Base-by-base conservation (phyloP, 2,113 vertebrate species). In the Indicator indicator region DNA sequence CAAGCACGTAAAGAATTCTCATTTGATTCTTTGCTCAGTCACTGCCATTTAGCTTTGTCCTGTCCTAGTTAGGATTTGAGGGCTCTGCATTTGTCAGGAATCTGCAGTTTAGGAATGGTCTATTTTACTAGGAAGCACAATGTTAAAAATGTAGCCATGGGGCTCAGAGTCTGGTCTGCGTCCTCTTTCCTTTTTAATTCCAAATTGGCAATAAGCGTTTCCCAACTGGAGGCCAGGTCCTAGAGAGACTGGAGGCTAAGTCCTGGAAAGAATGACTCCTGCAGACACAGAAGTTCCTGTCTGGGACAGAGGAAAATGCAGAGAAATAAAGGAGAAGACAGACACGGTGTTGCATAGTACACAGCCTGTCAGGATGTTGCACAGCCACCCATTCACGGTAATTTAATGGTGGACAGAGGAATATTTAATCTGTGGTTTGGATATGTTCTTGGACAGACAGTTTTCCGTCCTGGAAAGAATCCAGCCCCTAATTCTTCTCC, bases 401-500 rank as follows among this genome's bases (percentile, higher is more conserved):
- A 84, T 76, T 91, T 55, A 73, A 24, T 8, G 63, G 18, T 20
- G 36, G 58, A 75, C 4, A 58, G 58, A 67, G 18, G 44, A 80
- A 55, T 88, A 93, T 77, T 83, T 54, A 65, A 91, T 91, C 68
- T 74, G 74, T 12, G 19, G 74, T 92, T 89, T 40, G 65, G 83
- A 74, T 33, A 68, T 91, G 60, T 83, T 95, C 77, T 91, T 55
- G 79, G 88, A 91, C 83, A 91, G 95, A 69, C 75, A 44, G 14
- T 81, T 95, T 95, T 95, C 76, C 12, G 1, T 55, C 67, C 89
- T 92, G 94, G 92, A 89, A 58, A 58, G 38, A 58, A 71, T 75
- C 92, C 82, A 92, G 74, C 67, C 50, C 11, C 74, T 58, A 28
- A 89, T 96, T 76, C 86, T 89, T 94, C 73, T 64, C 40, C 55